A percentile compares a stretch with the other conserved stretches of the same genome.
Evolutionary conservation across 1,140 invertebrate species (phyloP).

Genomic region (Whitmania pigra): DNA sequence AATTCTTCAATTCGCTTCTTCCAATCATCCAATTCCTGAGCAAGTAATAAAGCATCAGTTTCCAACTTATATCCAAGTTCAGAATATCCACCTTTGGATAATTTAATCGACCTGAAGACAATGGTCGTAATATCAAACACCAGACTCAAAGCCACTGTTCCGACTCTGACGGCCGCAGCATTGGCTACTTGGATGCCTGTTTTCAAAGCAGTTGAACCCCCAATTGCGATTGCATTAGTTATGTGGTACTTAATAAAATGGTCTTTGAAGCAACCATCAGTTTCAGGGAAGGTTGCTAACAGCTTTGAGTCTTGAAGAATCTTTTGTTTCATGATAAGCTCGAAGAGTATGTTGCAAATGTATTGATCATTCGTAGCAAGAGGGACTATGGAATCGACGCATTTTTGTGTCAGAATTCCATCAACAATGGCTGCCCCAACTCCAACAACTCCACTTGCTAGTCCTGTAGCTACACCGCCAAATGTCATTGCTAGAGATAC

Average conservation of each 20-base stretch:
- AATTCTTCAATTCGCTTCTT: too few relatives aligned
- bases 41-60: neutral
- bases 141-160: neutral
- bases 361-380: neutral
- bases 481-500: neutral
- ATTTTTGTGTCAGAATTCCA: neutral
- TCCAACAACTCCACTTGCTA: neutral
- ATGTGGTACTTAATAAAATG: too few relatives aligned
- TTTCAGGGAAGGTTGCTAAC: neutral
- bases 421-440: neutral
- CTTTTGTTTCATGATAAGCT: neutral
- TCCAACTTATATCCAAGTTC: conserved; percentile 2
- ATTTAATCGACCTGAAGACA: neutral
- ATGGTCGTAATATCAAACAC: neutral
- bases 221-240: too few relatives aligned
- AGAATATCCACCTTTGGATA: conserved; percentile 2
- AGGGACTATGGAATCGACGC: neutral
- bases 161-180: neutral
- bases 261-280: too few relatives aligned
- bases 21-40: too few relatives aligned
- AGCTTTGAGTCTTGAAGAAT: too few relatives aligned
- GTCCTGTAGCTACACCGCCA: neutral
- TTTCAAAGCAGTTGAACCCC: neutral
- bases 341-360: neutral
- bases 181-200: neutral